A percentile compares a stretch with the other conserved stretches of the same genome.
phyloP scores from a whole-genome alignment of 2,113 vertebrate genomes.

The Microcebus tavaratra region DNA sequence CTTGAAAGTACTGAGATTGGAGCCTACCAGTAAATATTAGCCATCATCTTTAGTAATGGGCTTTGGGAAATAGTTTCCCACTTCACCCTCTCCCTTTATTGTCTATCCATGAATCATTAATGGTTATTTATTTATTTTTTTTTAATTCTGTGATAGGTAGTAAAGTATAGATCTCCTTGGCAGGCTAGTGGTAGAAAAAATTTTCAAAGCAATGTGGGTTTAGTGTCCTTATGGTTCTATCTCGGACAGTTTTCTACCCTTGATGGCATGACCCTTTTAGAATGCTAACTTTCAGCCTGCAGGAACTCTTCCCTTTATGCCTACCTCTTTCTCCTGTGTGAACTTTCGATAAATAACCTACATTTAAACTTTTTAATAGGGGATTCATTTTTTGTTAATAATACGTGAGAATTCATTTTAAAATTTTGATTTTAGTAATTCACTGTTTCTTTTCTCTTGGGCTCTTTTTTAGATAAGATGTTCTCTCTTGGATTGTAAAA shows the following conservation, averaged over 20 bases:
- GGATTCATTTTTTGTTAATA: background rate
- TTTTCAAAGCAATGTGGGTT: background rate
- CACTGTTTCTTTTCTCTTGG: background rate
- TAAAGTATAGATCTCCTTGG: background rate
- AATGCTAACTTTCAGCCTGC: background rate
- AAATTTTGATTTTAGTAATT: slow-evolving; percentile 2
- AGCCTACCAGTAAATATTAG: background rate
- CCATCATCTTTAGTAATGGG: background rate
- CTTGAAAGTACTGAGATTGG: background rate
- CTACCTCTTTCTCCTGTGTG: background rate
- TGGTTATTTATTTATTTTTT: background rate
- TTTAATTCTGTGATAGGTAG: background rate
- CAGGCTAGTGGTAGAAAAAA: background rate
- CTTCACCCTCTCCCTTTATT: background rate
- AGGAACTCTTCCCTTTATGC: background rate
- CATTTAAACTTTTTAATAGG: background rate
- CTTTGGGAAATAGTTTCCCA: background rate
- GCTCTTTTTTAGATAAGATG: background rate
- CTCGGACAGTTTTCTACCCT: background rate
- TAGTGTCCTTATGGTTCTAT: background rate
- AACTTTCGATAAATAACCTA: background rate
- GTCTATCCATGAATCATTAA: background rate
- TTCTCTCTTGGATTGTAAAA: background rate
- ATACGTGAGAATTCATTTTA: background rate
- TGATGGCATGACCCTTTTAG: background rate